Percentiles rank a stretch among this genome's conserved stretches.
Evolutionary conservation across 2,797 vertebrate genomes (phyloP).

Genomic region (Neosilurus mollespiculum): DNA sequence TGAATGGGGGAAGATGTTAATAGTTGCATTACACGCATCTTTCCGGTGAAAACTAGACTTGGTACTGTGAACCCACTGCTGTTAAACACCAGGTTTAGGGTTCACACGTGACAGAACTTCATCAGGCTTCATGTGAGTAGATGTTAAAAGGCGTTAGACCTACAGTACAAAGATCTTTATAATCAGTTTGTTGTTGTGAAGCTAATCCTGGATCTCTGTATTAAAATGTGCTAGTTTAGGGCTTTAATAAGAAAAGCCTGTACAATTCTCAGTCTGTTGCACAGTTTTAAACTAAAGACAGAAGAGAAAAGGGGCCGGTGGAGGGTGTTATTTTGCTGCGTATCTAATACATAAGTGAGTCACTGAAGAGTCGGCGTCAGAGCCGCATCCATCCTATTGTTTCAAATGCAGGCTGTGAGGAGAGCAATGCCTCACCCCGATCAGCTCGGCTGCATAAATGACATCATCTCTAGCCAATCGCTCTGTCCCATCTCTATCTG

Average conservation of each 20-base stretch:
- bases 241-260: background rate
- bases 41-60: no score
- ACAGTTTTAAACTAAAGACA: background rate
- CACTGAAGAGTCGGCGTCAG: slow-evolving; percentile 2
- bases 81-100: background rate
- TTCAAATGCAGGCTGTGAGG: slow-evolving; percentile 20
- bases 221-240: background rate
- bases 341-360: slow-evolving; percentile 13
- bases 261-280: background rate
- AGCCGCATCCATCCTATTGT: slow-evolving; percentile 2
- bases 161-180: no score
- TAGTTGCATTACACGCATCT: background rate
- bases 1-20: no score
- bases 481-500: background rate
- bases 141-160: background rate
- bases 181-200: background rate
- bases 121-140: background rate
- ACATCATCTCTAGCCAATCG: slow-evolving; percentile 45
- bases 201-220: background rate
- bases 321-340: background rate
- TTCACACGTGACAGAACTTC: background rate
- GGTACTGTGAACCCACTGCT: background rate
- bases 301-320: background rate
- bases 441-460: slow-evolving; percentile 29
- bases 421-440: slow-evolving; percentile 21